These are phyloP conservation scores for Brachyistius frenatus DNA, from an alignment of 2,113 vertebrate species.

Conservation along the genomic window DNA sequence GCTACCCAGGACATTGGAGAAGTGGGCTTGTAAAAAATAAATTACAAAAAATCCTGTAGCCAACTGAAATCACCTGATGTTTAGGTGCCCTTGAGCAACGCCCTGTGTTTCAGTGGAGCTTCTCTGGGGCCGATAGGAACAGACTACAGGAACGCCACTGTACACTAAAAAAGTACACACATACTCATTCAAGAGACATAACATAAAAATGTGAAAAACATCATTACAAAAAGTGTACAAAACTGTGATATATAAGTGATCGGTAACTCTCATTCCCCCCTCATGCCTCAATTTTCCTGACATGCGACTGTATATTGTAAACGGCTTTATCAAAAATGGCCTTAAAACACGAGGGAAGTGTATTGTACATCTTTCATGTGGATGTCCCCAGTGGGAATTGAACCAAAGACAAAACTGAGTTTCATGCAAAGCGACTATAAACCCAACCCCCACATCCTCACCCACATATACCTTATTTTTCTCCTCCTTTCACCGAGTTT, in stretches of 20 bases:
- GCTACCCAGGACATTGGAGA: no score
- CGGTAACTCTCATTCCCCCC: constrained; percentile 9
- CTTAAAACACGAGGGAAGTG: constrained; percentile 45
- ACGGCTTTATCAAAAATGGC: constrained; percentile 54
- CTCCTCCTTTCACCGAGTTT: constrained; percentile 46
- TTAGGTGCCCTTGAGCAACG: constrained; percentile 1
- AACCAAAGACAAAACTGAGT: constrained; percentile 46
- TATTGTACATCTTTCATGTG: constrained; percentile 41
- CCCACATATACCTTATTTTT: constrained; percentile 49
- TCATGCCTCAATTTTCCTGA: constrained; percentile 26
- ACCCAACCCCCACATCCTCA: constrained; percentile 53
- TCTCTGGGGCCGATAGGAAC: not conserved
- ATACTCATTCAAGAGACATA: not conserved
- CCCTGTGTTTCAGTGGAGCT: not conserved
- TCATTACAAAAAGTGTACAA: constrained; percentile 12
- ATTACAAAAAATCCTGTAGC: not conserved
- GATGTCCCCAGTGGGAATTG: constrained; percentile 53
- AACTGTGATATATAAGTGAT: constrained; percentile 29
- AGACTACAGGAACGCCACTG: not conserved
- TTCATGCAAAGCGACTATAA: constrained; percentile 51
- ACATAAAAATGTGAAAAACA: constrained; percentile 9
- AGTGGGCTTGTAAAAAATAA: not conserved
- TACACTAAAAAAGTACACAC: not conserved
- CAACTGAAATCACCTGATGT: not conserved
- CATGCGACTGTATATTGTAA: constrained; percentile 26